Evolutionary conservation across 2,888 invertebrate genomes (phyloP), one percentile per base, ranked within the genome.

Genomic region (Euplexia lucipara): DNA sequence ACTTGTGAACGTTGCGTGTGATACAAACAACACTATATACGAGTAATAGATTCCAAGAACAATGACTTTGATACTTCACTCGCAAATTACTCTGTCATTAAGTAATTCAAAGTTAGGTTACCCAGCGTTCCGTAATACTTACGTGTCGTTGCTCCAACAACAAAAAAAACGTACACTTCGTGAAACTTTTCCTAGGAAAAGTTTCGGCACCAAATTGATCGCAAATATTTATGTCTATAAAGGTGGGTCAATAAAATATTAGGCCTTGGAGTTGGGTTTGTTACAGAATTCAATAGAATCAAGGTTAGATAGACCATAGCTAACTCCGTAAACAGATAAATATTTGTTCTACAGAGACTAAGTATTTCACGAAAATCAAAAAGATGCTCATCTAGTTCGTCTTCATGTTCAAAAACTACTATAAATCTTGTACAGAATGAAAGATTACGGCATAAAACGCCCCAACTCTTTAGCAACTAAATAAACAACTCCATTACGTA

Each of bases 31-130:
- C 14, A 12, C 22, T 69, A n/a, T n/a, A n/a, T n/a, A n/a, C n/a
- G n/a, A n/a, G n/a, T n/a, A 58, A 75, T 70, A 54, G 18, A 62
- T 75, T 58, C 72, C 3, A 1, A 47, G 58, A 70, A 73, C 62
- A 75, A 70, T 70, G 70, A 61, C 70, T 60, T 53, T 48, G 75
- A 26, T 56, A 63, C 41, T 26, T 20, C n/a, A 16, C 37, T 30
- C 16, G 39, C 26, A 75, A 75, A 62, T 63, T 54, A 75, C 70
- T 49, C 20, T 35, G 16, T 62, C 42, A 69, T 75, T 69, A 75
- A 35, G 51, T 75, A 53, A 73, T 75, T 69, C 54, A 1, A 54
- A 49, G 41, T 42, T n/a, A 41, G 20, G 60, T 71, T 68, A 56
- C n/a, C 32, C 34, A 14, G 1, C 8, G 32, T 56, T 60, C 30